Conservation (phyloP, 2,888 invertebrate genomes). For the Diaprepes abbreviatus region DNA sequence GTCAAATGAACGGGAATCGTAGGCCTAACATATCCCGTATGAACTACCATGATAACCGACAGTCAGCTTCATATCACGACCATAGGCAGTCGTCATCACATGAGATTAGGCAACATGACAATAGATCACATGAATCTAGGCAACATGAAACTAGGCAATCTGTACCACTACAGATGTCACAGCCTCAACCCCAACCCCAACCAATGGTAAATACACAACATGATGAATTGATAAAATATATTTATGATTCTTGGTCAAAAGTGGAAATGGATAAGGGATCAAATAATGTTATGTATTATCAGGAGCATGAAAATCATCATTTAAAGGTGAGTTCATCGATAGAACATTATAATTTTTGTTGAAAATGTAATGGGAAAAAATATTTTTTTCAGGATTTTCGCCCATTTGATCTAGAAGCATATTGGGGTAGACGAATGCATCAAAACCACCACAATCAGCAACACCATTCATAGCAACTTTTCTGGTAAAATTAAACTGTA, state of each 20-base stretch:
- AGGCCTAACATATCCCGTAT: conserved; percentile 60
- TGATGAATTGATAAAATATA: conserved; percentile 84
- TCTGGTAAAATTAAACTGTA: conserved; percentile 26
- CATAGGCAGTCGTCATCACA: conserved; percentile 35
- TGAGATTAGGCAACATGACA: conserved; percentile 43
- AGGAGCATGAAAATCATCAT: conserved; percentile 72
- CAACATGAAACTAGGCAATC: conserved; percentile 27
- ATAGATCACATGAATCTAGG: conserved; percentile 24
- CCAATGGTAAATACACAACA: conserved; percentile 70
- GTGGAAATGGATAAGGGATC: conserved; percentile 60
- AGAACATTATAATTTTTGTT: too few relatives aligned
- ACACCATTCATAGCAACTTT: conserved; percentile 65
- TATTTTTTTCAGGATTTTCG: conserved; percentile 72
- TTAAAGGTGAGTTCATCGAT: conserved; percentile 63
- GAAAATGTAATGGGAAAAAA: too few relatives aligned
- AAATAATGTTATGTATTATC: conserved; percentile 74
- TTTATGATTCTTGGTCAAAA: conserved; percentile 81
- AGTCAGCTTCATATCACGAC: conserved; percentile 38
- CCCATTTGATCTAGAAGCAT: conserved; percentile 84
- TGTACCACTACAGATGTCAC: not conserved
- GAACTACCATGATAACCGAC: conserved; percentile 50
- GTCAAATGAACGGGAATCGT: conserved; percentile 64
- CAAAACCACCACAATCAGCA: conserved; percentile 73
- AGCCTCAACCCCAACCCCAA: conserved; percentile 29
- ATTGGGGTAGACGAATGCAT: conserved; percentile 80